phyloP scores from a whole-genome alignment of 2,797 vertebrate genomes.

The Alcedo quadribrachys region DNA sequence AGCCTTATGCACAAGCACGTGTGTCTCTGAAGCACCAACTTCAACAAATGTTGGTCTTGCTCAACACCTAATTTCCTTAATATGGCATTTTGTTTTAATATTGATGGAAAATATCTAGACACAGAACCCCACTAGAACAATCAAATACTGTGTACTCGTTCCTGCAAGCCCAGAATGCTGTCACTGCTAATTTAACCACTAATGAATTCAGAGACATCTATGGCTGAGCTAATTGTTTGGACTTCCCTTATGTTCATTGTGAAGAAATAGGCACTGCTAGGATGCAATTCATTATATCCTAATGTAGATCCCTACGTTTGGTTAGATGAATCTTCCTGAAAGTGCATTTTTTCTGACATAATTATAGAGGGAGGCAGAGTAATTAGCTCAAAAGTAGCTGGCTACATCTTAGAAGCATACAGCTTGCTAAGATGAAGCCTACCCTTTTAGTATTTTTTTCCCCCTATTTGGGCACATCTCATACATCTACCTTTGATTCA shows the following conservation, averaged over 20 bases:
- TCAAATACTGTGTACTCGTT: not conserved
- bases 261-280: not conserved
- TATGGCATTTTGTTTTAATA: not conserved
- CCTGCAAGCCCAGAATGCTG: not conserved
- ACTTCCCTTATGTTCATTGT: not conserved
- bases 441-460: not conserved
- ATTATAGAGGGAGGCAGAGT: not conserved
- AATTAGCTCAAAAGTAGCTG: constrained; percentile 12
- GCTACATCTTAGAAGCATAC: not conserved
- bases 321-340: not conserved
- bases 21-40: not conserved
- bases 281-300: not conserved
- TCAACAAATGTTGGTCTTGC: not conserved
- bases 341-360: constrained; percentile 5
- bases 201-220: not conserved
- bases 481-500: not conserved
- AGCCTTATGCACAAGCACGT: not conserved
- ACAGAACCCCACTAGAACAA: not conserved
- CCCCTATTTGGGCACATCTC: not conserved
- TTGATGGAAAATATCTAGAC: not conserved
- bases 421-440: not conserved
- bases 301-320: not conserved
- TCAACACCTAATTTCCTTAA: not conserved
- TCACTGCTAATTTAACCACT: not conserved
- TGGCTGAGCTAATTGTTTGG: not conserved